Conservation (phyloP, 2,113 vertebrate genomes). For the Phocoena sinus region DNA sequence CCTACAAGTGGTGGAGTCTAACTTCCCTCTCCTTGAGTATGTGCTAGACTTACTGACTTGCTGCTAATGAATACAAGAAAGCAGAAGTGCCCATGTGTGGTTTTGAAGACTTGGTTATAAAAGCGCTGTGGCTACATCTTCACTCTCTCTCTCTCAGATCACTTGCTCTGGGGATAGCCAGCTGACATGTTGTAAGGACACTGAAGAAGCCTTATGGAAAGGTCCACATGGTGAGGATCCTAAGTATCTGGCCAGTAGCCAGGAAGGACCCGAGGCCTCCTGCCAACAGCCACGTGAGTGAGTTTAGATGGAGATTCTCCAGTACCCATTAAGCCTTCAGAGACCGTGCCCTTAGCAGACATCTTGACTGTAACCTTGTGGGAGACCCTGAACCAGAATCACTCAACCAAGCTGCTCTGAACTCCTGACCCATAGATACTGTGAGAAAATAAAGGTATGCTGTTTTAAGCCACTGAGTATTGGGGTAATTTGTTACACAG, state of each 20-base stretch:
- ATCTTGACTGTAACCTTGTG: neutral
- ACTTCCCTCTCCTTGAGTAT: neutral
- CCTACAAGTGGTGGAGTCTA: accelerated
- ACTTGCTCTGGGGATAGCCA: neutral
- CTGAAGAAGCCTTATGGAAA: neutral
- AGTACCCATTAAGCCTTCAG: neutral
- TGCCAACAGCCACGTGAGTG: neutral
- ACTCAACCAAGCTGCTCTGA: neutral
- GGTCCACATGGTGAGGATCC: accelerated
- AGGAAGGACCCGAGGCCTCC: neutral
- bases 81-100: neutral
- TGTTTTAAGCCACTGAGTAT: neutral
- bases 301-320: neutral
- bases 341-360: neutral
- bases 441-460: neutral
- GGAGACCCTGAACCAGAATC: neutral
- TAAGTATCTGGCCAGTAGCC: neutral
- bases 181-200: neutral
- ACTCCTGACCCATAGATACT: neutral
- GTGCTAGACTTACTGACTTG: neutral
- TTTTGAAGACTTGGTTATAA: neutral
- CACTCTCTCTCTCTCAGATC: neutral
- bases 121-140: neutral
- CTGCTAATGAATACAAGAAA: neutral
- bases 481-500: neutral